These are phyloP conservation scores for Euleptes europaea DNA, from an alignment of 2,113 vertebrate genomes.

Conservation along the genomic window DNA sequence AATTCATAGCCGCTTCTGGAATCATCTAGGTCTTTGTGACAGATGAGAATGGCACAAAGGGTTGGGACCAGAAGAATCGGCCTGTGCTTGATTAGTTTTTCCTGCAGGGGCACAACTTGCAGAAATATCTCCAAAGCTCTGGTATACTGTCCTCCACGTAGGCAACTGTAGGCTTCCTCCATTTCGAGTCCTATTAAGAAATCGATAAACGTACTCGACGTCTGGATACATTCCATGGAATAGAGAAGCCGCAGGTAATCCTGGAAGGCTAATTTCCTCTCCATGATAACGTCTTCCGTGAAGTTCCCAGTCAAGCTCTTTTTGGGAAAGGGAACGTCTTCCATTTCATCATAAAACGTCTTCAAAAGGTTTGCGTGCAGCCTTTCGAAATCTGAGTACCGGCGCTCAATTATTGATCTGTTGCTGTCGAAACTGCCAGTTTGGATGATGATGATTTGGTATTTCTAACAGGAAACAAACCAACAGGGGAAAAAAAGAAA, in stretches of 20 bases:
- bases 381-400: slow-evolving; percentile 87
- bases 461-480: slow-evolving; percentile 73
- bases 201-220: slow-evolving; percentile 73
- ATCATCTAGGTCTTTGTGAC: slow-evolving; percentile 86
- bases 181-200: slow-evolving; percentile 87
- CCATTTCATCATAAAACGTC: slow-evolving; percentile 87
- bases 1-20: slow-evolving; percentile 75
- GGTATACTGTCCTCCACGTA: slow-evolving; percentile 86
- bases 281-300: slow-evolving; percentile 78
- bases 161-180: slow-evolving; percentile 77
- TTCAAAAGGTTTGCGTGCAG: slow-evolving; percentile 83
- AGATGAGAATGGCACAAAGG: slow-evolving; percentile 84
- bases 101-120: slow-evolving; percentile 78
- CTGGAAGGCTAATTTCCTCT: slow-evolving; percentile 83
- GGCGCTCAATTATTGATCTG: slow-evolving; percentile 82
- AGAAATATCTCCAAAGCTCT: slow-evolving; percentile 77
- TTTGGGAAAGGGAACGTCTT: slow-evolving; percentile 85
- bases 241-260: slow-evolving; percentile 86
- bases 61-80: slow-evolving; percentile 76
- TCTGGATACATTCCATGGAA: slow-evolving; percentile 75
- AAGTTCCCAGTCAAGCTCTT: slow-evolving; percentile 86
- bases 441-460: slow-evolving; percentile 87
- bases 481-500: background rate
- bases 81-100: slow-evolving; percentile 81
- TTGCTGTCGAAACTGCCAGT: slow-evolving; percentile 89